Conservation (phyloP, 2,888 invertebrate genomes). For the Polyploca ridens region DNA sequence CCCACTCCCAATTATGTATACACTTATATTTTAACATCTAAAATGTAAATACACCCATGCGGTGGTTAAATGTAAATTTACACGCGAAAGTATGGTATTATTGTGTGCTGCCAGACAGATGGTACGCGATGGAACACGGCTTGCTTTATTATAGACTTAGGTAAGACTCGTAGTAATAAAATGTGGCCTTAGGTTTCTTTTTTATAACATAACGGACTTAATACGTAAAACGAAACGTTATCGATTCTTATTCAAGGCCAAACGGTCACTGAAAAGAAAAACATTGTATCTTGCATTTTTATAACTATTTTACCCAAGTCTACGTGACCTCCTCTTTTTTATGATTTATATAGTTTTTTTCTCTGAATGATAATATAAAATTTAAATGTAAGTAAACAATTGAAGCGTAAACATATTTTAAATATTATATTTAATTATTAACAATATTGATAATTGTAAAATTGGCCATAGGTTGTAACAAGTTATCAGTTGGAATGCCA, state of each 20-base stretch:
- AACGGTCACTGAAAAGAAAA: constrained; percentile 42
- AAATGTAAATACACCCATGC: constrained; percentile 63
- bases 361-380: constrained; percentile 81
- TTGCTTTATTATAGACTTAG: constrained; percentile 60
- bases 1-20: constrained; percentile 25
- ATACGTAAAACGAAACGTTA: constrained; percentile 48
- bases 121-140: constrained; percentile 52
- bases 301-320: constrained; percentile 72
- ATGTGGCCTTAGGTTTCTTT: constrained; percentile 75
- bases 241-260: constrained; percentile 49
- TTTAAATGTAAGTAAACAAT: constrained; percentile 83
- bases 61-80: constrained; percentile 52
- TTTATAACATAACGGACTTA: constrained; percentile 55
- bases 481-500: constrained; percentile 83
- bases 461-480: constrained; percentile 84
- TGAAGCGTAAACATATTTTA: constrained; percentile 84
- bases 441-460: constrained; percentile 84
- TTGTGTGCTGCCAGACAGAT: constrained; percentile 39
- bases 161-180: constrained; percentile 75
- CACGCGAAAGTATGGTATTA: constrained; percentile 41
- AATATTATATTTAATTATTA: constrained; percentile 84
- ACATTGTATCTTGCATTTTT: constrained; percentile 68
- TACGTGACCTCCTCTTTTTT: constrained; percentile 71
- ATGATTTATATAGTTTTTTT: constrained; percentile 67
- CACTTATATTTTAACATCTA: constrained; percentile 31